Conservation (phyloP, 2,888 invertebrate genomes). For the Acleris literana region DNA sequence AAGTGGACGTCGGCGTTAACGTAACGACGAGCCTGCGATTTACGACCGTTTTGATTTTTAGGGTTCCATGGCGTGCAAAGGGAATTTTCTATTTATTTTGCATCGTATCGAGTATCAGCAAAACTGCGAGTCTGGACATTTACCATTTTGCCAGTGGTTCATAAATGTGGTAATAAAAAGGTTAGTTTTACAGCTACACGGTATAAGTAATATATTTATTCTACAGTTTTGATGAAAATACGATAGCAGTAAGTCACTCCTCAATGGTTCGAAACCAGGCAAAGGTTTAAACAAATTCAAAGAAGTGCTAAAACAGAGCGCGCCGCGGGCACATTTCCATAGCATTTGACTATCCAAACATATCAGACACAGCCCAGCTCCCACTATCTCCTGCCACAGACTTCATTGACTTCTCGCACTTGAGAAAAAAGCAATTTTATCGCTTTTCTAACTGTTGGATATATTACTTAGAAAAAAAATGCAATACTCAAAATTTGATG, state of each 20-base stretch:
- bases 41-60: constrained; percentile 27
- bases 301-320: constrained; percentile 54
- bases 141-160: too few species aligned
- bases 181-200: too few species aligned
- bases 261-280: constrained; percentile 16
- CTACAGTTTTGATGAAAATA: too few species aligned
- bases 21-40: constrained; percentile 36
- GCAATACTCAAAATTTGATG: not conserved
- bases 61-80: constrained; percentile 8
- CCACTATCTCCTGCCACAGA: constrained; percentile 69
- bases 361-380: constrained; percentile 59
- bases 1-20: constrained; percentile 34
- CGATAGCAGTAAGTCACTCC: constrained; percentile 5
- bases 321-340: constrained; percentile 71
- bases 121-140: too few species aligned
- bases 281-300: constrained; percentile 59
- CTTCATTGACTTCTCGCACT: constrained; percentile 73
- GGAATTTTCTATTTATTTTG: not conserved
- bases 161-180: too few species aligned
- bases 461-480: not conserved
- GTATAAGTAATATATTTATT: too few species aligned
- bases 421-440: constrained; percentile 78
- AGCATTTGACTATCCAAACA: constrained; percentile 82
- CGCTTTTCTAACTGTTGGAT: constrained; percentile 42
- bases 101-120: not conserved